Conservation (phyloP, 2,113 vertebrate genomes). For the Notechis scutatus region DNA sequence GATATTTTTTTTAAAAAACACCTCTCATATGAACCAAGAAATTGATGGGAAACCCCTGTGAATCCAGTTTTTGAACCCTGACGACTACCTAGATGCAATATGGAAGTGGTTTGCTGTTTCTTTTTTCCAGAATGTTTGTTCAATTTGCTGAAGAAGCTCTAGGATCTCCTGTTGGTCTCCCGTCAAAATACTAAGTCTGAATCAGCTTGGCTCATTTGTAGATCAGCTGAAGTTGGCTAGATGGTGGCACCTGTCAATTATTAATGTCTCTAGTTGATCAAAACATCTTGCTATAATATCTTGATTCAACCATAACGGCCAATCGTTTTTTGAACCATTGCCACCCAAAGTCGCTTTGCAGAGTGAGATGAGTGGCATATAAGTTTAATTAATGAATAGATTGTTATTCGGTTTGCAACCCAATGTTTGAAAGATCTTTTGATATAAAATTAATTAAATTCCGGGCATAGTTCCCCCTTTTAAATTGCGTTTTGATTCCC, state of each 20-base stretch:
- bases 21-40: background rate
- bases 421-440: background rate
- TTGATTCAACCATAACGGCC: background rate
- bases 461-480: background rate
- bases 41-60: background rate
- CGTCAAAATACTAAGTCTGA: background rate
- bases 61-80: background rate
- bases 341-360: background rate
- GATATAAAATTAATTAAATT: background rate
- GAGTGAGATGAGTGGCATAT: background rate
- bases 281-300: background rate
- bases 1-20: background rate
- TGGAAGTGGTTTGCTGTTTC: background rate
- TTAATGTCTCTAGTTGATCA: background rate
- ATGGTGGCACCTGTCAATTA: background rate
- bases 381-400: background rate
- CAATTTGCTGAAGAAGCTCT: background rate
- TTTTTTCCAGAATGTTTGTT: background rate
- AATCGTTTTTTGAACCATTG: background rate
- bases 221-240: background rate
- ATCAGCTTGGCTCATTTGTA: background rate
- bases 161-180: background rate
- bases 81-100: background rate
- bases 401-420: background rate
- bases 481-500: background rate